phyloP scores from a whole-genome alignment of 2,888 invertebrate genomes.

The Oxyteleia sp. region DNA sequence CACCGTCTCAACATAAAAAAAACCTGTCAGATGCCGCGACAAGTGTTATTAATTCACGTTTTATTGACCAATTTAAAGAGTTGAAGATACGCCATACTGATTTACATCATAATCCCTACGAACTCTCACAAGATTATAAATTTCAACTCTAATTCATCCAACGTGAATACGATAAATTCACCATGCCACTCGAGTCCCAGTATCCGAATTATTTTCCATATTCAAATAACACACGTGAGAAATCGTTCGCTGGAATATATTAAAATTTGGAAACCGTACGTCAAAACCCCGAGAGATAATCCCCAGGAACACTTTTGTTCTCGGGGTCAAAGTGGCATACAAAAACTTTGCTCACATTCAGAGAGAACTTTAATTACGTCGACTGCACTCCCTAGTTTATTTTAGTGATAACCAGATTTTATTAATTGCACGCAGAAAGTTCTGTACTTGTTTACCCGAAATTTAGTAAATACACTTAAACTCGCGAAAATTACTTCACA shows the following conservation, averaged over 20 bases:
- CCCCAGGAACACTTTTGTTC: background rate
- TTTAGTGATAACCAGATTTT: slow-evolving; percentile 8
- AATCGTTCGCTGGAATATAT: slow-evolving; percentile 26
- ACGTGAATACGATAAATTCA: slow-evolving; percentile 36
- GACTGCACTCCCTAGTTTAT: background rate
- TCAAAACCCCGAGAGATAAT: slow-evolving; percentile 13
- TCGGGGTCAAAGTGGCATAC: slow-evolving; percentile 7
- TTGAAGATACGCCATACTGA: slow-evolving; percentile 24
- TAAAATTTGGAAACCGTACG: slow-evolving; percentile 16
- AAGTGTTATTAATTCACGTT: slow-evolving; percentile 14
- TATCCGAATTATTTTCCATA: slow-evolving; percentile 43
- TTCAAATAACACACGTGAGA: slow-evolving; percentile 41
- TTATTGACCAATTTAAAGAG: slow-evolving; percentile 13
- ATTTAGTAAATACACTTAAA: background rate
- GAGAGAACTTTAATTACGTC: background rate
- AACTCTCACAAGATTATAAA: slow-evolving; percentile 36
- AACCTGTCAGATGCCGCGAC: background rate
- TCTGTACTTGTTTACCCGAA: background rate
- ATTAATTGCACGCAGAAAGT: background rate
- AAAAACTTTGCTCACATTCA: slow-evolving; percentile 16
- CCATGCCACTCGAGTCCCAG: background rate
- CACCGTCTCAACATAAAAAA: too few species aligned
- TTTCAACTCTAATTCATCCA: slow-evolving; percentile 20
- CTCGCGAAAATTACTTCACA: too few species aligned
- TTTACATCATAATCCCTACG: slow-evolving; percentile 54